Evolutionary conservation across 2,113 vertebrate genomes (phyloP).

Genomic region (Sinocyclocheilus anshuiensis): DNA sequence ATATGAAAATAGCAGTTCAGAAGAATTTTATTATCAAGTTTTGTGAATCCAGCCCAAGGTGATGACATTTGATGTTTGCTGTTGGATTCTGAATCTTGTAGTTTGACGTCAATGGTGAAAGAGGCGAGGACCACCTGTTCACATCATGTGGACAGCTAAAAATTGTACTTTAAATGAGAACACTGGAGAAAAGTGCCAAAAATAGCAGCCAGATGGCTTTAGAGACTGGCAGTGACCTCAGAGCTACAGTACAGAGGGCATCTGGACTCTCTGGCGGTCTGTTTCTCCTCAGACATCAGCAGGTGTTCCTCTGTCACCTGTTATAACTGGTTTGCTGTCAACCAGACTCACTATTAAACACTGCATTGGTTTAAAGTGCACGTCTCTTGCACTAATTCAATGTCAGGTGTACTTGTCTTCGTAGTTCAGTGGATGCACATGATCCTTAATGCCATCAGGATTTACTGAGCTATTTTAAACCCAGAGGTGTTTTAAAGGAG

Average conservation of each 20-base stretch:
- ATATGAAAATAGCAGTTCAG: too few relatives aligned
- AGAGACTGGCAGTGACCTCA: constrained; percentile 25
- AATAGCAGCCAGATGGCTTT: constrained; percentile 43
- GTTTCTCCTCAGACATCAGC: constrained; percentile 53
- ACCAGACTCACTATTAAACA: background rate
- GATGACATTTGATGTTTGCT: background rate
- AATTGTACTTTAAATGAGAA: constrained; percentile 41
- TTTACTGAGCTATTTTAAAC: constrained; percentile 5
- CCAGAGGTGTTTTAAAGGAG: background rate
- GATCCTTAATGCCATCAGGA: background rate
- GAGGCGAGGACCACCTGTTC: background rate
- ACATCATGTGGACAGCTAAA: background rate
- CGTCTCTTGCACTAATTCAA: background rate
- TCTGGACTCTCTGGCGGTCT: constrained; percentile 37
- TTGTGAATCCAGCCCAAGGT: background rate
- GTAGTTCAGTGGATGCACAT: background rate
- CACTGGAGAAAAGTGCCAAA: background rate
- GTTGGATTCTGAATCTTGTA: background rate
- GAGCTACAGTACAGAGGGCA: constrained; percentile 43
- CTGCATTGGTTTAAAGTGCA: background rate
- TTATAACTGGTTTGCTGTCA: constrained; percentile 2
- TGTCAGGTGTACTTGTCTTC: constrained; percentile 21
- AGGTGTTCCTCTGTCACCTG: constrained; percentile 47
- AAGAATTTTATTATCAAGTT: too few relatives aligned
- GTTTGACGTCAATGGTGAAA: background rate